Evolutionary conservation across 2,888 invertebrate species (phyloP), one percentile per base, ranked within the genome.

Genomic region (Trisateles emortualis): DNA sequence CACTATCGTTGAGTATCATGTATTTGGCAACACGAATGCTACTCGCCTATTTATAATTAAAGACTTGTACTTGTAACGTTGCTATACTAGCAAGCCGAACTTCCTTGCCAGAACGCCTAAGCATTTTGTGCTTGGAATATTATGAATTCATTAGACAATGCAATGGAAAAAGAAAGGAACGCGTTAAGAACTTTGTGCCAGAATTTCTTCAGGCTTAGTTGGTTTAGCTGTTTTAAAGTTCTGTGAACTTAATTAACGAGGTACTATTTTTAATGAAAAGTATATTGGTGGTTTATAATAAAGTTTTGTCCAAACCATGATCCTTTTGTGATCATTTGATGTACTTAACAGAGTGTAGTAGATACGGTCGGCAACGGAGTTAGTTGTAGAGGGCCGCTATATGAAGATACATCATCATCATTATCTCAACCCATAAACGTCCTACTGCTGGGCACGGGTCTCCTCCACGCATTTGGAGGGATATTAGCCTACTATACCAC

Each of bases 31-130:
- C 48, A 53, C 45, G 10, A 64, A 66, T 60, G 72, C 74, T 69
- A 78, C 75, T 75, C 77, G 62, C 68, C 67, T 74, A 71, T 68
- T 83, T 84, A 86, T 88, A 87, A 87, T 86, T 84, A 84, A 81
- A 78, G 72, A 74, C 75, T 79, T 78, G 74, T 80, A 76, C n/a
- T n/a, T n/a, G n/a, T n/a, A n/a, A n/a, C 73, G 68, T 11, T 32
- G 13, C 73, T 6, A 19, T 3, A 26, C 26, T 3, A 26, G 72
- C 60, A 52, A 59, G 51, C 53, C 66, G 48, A 44, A 63, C 61
- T 57, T 56, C 57, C 44, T 60, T 87, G 87, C 84, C 87, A 86
- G 73, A 72, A 72, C 72, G 72, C 75, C 76, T 73, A 72, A 76
- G 64, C 69, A 73, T 71, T 77, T 69, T 83, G 84, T 84, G 84